Percentiles rank a stretch among this genome's conserved stretches.
Evolutionary conservation across 2,888 invertebrate species (phyloP).

Genomic region (Sympetrum striolatum): DNA sequence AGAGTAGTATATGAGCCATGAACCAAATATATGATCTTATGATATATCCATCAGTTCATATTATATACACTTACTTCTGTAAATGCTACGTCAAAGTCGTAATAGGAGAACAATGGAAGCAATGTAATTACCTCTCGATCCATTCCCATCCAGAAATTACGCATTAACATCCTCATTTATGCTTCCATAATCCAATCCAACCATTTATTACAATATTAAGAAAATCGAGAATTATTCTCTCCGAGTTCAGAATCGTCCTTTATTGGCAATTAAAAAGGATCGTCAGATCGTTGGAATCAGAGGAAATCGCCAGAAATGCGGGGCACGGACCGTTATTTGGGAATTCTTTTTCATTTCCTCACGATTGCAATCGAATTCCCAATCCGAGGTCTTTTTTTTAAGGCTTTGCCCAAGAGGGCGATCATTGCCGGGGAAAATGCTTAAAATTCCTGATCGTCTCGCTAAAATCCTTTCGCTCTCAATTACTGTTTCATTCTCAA

Average conservation of each 20-base stretch:
- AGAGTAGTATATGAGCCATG: too few species aligned
- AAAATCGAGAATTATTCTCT: neutral
- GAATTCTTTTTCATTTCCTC: neutral
- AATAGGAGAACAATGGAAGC: too few species aligned
- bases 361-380: neutral
- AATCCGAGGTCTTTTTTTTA: neutral
- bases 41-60: too few species aligned
- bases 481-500: neutral
- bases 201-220: neutral
- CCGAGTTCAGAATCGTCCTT: neutral
- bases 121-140: too few species aligned
- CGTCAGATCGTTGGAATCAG: neutral
- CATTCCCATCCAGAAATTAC: too few species aligned
- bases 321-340: neutral
- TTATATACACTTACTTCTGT: too few species aligned
- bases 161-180: too few species aligned
- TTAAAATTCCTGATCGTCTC: neutral
- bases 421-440: neutral
- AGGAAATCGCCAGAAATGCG: neutral
- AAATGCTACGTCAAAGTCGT: too few species aligned
- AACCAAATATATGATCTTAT: too few species aligned
- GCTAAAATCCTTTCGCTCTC: neutral
- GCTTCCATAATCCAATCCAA: neutral
- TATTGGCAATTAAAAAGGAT: neutral
- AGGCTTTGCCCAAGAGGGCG: neutral